Conservation (phyloP, 2,888 invertebrate species). For the Tortrix viridana region DNA sequence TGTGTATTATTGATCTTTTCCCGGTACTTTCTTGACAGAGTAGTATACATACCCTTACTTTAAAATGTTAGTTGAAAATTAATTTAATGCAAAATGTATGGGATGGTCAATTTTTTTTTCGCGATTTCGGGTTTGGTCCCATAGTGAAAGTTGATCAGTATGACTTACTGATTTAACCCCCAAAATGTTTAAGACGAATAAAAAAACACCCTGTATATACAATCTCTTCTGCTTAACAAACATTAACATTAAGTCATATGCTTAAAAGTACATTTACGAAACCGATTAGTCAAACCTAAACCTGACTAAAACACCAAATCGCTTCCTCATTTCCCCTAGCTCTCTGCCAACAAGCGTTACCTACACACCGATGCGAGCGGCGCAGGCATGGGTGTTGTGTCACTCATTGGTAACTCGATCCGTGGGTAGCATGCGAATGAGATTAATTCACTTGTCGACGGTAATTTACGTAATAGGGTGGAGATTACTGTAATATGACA, state of each 20-base stretch:
- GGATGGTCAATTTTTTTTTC: no score
- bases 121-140: no score
- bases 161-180: no score
- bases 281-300: neutral
- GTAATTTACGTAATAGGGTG: conserved; percentile 8
- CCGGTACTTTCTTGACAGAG: no score
- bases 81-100: no score
- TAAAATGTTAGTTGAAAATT: no score
- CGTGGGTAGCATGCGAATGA: conserved; percentile 25
- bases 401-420: conserved; percentile 24
- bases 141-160: no score
- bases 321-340: conserved; percentile 14
- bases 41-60: no score
- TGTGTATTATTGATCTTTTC: no score
- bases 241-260: neutral
- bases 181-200: no score
- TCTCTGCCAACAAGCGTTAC: neutral
- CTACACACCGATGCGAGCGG: neutral
- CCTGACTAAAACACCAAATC: conserved; percentile 4
- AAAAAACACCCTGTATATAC: no score
- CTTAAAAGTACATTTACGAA: neutral
- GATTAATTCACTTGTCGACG: conserved; percentile 25
- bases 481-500: neutral
- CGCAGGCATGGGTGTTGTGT: neutral
- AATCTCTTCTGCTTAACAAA: no score